Conservation (phyloP, 2,113 vertebrate genomes). For the Daboia siamensis region DNA sequence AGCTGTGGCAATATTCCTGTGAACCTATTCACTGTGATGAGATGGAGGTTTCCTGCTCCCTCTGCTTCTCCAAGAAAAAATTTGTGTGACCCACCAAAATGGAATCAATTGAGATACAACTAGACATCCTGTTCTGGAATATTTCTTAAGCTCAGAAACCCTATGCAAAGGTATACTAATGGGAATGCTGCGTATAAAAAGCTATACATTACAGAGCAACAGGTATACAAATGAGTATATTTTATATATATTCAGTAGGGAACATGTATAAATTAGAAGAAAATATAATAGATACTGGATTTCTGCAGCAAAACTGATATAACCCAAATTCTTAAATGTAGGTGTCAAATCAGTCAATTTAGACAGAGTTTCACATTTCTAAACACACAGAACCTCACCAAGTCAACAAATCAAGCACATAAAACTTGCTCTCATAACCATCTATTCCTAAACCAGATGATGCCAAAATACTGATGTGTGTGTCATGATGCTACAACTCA, state of each 20-base stretch:
- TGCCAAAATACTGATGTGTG: neutral
- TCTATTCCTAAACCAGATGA: neutral
- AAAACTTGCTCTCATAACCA: neutral
- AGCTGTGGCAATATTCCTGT: neutral
- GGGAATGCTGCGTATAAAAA: neutral
- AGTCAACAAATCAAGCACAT: neutral
- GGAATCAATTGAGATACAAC: neutral
- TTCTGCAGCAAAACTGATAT: too few species aligned
- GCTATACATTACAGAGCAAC: neutral
- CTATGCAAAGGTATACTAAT: neutral
- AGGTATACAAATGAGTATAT: neutral
- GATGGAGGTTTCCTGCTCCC: neutral
- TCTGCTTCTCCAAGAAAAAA: neutral
- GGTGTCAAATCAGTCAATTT: too few species aligned
- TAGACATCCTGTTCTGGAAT: neutral
- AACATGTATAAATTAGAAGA: too few species aligned
- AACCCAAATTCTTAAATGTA: too few species aligned
- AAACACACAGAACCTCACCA: neutral
- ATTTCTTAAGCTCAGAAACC: neutral
- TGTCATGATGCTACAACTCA: too few species aligned
- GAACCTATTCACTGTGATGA: neutral
- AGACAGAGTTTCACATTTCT: too few species aligned
- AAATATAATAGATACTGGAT: too few species aligned
- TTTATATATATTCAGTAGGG: neutral
- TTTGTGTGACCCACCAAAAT: neutral